Evolutionary conservation across 2,888 invertebrate genomes (phyloP).

Genomic region (Morinoia aosen): DNA sequence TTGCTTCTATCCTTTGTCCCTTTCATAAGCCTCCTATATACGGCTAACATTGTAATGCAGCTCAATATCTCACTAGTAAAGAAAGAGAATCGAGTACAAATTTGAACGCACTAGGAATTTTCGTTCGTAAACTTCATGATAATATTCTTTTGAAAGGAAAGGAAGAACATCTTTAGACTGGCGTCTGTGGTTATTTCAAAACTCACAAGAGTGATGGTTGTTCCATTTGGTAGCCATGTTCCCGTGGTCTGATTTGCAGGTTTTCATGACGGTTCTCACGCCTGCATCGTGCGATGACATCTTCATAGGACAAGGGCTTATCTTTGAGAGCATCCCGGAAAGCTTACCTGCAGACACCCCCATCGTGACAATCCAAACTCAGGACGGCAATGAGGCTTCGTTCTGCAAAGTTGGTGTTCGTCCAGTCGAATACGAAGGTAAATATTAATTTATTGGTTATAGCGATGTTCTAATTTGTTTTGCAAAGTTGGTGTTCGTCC

Average conservation of each 20-base stretch:
- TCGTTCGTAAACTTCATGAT: too few relatives aligned
- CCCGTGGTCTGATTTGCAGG: not conserved
- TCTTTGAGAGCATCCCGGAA: not conserved
- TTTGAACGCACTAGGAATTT: too few relatives aligned
- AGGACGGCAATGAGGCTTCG: not conserved
- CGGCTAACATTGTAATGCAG: too few relatives aligned
- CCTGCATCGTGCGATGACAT: constrained; percentile 9
- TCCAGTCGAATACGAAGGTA: not conserved
- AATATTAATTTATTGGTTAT: not conserved
- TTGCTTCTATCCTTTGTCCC: too few relatives aligned
- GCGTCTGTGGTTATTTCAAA: too few relatives aligned
- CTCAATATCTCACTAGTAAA: too few relatives aligned
- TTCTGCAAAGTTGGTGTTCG: not conserved
- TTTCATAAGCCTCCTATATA: too few relatives aligned
- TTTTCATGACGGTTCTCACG: not conserved
- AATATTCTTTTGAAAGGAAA: too few relatives aligned
- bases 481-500: too few relatives aligned
- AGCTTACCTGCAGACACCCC: not conserved
- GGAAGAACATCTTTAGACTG: not conserved
- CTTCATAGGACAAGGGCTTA: not conserved
- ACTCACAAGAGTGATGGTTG: too few relatives aligned
- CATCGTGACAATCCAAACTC: not conserved
- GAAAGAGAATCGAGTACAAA: too few relatives aligned
- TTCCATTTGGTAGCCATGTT: not conserved
- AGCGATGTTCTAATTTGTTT: too few relatives aligned